Evolutionary conservation across 2,113 vertebrate species (phyloP).

Genomic region (Opisthocomus hoazin): DNA sequence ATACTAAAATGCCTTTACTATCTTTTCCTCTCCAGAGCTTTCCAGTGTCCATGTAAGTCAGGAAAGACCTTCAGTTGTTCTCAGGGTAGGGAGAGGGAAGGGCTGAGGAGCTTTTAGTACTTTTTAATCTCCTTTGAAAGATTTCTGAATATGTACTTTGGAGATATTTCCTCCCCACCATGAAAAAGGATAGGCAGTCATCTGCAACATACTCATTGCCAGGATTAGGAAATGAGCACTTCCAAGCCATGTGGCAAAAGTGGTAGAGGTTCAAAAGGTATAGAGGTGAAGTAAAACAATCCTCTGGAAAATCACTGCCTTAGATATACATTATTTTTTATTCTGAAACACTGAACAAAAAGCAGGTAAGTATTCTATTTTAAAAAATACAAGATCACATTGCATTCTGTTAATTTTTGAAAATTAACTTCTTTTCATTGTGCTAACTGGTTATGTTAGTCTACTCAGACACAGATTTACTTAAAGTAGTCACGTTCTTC

Average conservation of each 20-base stretch:
- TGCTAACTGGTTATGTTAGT: background rate
- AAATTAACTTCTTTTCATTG: background rate
- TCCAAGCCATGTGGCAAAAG: background rate
- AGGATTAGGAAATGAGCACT: background rate
- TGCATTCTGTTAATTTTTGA: background rate
- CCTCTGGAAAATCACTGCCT: background rate
- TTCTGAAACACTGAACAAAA: background rate
- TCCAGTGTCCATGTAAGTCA: background rate
- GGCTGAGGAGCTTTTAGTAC: background rate
- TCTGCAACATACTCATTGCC: background rate
- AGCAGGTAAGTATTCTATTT: background rate
- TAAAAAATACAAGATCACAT: background rate
- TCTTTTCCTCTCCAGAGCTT: background rate
- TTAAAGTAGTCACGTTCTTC: background rate
- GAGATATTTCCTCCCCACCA: background rate
- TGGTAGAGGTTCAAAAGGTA: background rate
- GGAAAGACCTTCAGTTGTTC: background rate
- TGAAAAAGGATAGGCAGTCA: conserved; percentile 8
- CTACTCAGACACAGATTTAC: background rate
- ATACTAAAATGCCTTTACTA: background rate
- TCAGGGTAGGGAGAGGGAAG: background rate
- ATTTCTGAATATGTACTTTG: background rate
- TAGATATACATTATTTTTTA: background rate
- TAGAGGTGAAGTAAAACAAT: background rate
- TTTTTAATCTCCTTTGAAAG: background rate